These are phyloP conservation scores for Rana temporaria DNA, from an alignment of 2,113 vertebrate species.

Conservation along the genomic window DNA sequence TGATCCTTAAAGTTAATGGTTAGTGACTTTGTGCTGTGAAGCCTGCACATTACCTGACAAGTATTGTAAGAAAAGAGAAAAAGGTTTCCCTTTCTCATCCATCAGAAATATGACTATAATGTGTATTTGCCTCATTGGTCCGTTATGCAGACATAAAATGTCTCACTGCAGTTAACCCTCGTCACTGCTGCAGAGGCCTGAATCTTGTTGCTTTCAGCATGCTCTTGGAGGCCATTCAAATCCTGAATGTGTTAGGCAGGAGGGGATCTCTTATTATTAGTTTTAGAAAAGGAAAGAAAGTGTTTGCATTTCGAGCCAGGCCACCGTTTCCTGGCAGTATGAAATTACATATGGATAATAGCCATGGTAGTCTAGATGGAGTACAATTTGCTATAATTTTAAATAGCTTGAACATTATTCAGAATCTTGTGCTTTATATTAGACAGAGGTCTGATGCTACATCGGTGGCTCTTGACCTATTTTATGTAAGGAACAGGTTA, in stretches of 20 bases:
- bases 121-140: slow-evolving; percentile 46
- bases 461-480: not conserved
- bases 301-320: not conserved
- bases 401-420: not conserved
- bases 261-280: not conserved
- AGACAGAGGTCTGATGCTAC: not conserved
- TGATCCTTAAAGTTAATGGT: slow-evolving; percentile 45
- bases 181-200: not conserved
- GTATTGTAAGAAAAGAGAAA: slow-evolving; percentile 4
- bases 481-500: too few relatives aligned
- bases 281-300: not conserved
- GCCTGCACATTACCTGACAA: slow-evolving; percentile 48
- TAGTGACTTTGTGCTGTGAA: slow-evolving; percentile 48
- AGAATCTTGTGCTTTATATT: not conserved
- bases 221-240: not conserved
- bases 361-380: not conserved
- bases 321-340: not conserved
- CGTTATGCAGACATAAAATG: slow-evolving; percentile 14
- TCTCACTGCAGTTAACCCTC: slow-evolving; percentile 35
- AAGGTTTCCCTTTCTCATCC: slow-evolving; percentile 37
- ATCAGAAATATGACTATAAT: slow-evolving; percentile 43
- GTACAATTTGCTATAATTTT: not conserved
- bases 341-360: not conserved
- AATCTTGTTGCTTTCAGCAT: not conserved
- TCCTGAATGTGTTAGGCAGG: not conserved